Evolutionary conservation across 2,888 invertebrate species (phyloP).

Genomic region (Epirrhoe alternata): DNA sequence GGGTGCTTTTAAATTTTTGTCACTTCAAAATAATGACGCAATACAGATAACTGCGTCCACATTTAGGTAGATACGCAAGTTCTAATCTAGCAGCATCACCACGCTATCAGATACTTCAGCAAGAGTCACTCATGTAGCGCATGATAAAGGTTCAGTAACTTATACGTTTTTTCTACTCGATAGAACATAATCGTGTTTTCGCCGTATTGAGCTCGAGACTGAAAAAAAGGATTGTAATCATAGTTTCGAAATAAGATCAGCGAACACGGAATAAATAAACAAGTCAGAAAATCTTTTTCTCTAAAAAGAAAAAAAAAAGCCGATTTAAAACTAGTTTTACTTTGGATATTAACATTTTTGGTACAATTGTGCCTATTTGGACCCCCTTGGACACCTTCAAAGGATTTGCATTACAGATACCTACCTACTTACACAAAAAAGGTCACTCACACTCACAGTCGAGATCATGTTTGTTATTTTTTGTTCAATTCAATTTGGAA

Average conservation of each 20-base stretch:
- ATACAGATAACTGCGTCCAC: conserved; percentile 41
- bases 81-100: conserved; percentile 42
- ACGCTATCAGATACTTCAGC: conserved; percentile 18
- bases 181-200: background rate
- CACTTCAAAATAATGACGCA: conserved; percentile 64
- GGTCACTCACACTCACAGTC: too few species aligned
- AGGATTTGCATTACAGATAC: too few species aligned
- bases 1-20: conserved; percentile 61
- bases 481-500: conserved; percentile 23
- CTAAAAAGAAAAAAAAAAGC: too few species aligned
- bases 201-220: background rate
- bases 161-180: background rate
- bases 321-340: too few species aligned
- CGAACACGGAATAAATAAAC: background rate
- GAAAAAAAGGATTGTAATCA: background rate
- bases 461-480: too few species aligned
- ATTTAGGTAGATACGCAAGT: conserved; percentile 32
- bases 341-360: too few species aligned
- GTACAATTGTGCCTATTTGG: too few species aligned
- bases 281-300: too few species aligned
- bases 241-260: background rate
- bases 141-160: conserved; percentile 41
- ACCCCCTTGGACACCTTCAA: too few species aligned
- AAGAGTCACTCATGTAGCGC: conserved; percentile 30
- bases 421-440: too few species aligned